Evolutionary conservation across 2,113 vertebrate genomes (phyloP), one percentile per base, ranked within the genome.

Genomic region (Colossoma macropomum): DNA sequence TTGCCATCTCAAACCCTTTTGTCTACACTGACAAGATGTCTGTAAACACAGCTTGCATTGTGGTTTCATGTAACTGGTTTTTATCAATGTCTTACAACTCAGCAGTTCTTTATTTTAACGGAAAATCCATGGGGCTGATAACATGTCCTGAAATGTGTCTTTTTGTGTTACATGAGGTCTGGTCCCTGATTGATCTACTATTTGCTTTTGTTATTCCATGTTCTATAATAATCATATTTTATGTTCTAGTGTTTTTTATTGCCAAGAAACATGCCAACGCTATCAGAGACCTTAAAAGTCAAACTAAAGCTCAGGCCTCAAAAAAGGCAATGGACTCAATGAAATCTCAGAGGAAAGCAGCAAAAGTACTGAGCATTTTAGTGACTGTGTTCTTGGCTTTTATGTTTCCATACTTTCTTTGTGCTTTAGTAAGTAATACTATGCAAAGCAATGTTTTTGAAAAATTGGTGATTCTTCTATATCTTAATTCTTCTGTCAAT

Each of bases 201-300:
- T 86, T 93, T 71, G 52, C 48, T 28, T 87, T 87, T 71, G 41
- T 75, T 21, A 45, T 87, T 65, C 83, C 83, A 34, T 73, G 60
- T 69, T 84, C 83, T 63, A 48, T 75, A 13, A 87, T 87, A 71
- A 28, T 84, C 7, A 63, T 77, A 60, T 65, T 84, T 65, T 82
- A 81, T 30, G 23, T 28, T 15, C 56, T 66, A 13, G 77, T 85
- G 9, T 87, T 84, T 45, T 0, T 78, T 4, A 81, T 87, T 5
- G 86, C 86, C 13, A 82, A 41, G 75, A 87, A 81, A 80, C 86
- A 87, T 45, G 86, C 80, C 23, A 77, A 54, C 63, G 92, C 90
- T 54, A 95, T 85, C 19, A 34, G 16, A 72, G 56, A 75, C 19
- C 25, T 75, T 16, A 77, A 50, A 30, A 21, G 28, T 50, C 75